phyloP scores from a whole-genome alignment of 2,113 vertebrate species.

The Alethe diademata region DNA sequence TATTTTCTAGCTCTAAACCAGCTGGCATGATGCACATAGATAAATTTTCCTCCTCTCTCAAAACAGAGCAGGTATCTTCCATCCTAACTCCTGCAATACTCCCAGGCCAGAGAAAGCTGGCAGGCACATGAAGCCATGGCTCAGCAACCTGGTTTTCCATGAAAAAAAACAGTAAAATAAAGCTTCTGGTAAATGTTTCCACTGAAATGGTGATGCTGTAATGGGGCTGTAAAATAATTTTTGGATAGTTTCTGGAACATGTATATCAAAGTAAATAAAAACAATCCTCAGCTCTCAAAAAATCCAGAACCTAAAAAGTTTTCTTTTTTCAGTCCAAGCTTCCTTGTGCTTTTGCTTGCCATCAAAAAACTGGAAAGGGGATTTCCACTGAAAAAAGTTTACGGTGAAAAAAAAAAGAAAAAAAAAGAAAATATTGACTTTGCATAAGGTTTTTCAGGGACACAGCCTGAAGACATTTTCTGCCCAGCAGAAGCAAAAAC shows the following conservation, averaged over 20 bases:
- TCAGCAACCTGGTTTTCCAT: background rate
- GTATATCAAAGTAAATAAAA: background rate
- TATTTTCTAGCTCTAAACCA: background rate
- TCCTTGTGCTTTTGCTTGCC: background rate
- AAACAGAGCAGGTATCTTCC: background rate
- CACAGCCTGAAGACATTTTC: background rate
- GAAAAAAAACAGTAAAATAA: background rate
- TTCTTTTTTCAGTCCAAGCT: background rate
- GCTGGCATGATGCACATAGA: background rate
- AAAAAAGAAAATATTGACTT: background rate
- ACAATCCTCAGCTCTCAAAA: background rate
- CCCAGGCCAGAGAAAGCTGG: background rate
- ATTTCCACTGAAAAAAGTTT: background rate
- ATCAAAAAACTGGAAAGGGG: background rate
- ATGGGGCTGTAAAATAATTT: background rate
- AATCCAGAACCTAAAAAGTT: background rate
- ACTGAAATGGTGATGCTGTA: background rate
- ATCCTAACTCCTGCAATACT: background rate
- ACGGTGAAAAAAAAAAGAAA: background rate
- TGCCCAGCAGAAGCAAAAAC: slow-evolving; percentile 37
- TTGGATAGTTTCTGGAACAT: background rate
- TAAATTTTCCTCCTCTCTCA: background rate
- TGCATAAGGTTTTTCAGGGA: slow-evolving; percentile 44
- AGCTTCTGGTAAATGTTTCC: background rate
- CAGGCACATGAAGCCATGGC: background rate